These are phyloP conservation scores for Apodemus speciosus DNA, from an alignment of 2,113 vertebrate genomes.

Conservation along the genomic window DNA sequence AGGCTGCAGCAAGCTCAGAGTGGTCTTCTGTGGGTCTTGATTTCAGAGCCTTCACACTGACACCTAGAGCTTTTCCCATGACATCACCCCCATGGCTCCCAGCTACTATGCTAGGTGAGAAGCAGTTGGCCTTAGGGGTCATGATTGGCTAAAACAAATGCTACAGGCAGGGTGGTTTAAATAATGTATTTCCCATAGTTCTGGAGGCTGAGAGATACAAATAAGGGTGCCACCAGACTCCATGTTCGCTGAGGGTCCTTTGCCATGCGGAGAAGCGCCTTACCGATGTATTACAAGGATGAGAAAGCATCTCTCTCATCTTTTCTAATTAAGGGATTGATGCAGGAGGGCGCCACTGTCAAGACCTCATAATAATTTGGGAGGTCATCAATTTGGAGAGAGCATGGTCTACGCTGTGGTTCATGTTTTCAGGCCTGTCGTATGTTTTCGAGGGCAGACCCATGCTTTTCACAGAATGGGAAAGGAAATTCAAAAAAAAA, in stretches of 20 bases:
- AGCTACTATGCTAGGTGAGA: background rate
- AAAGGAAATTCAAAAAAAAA: background rate
- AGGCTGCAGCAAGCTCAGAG: background rate
- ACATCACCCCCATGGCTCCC: background rate
- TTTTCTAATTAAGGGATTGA: background rate
- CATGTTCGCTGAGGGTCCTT: background rate
- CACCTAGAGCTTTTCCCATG: background rate
- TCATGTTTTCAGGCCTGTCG: background rate
- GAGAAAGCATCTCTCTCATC: background rate
- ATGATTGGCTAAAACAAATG: background rate
- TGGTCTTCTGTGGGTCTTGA: background rate
- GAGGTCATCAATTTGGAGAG: background rate
- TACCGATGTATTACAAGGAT: background rate
- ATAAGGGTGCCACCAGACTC: background rate
- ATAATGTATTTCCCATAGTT: background rate
- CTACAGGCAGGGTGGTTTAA: background rate
- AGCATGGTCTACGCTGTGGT: background rate
- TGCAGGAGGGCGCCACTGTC: background rate
- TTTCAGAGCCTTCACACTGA: background rate
- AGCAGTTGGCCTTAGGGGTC: background rate
- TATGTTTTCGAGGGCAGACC: background rate
- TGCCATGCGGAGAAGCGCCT: background rate
- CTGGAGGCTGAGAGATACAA: background rate
- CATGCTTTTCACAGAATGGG: background rate
- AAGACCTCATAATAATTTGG: too few relatives aligned